Conservation (phyloP, 2,888 invertebrate species). For the Parasteatoda lunata region DNA sequence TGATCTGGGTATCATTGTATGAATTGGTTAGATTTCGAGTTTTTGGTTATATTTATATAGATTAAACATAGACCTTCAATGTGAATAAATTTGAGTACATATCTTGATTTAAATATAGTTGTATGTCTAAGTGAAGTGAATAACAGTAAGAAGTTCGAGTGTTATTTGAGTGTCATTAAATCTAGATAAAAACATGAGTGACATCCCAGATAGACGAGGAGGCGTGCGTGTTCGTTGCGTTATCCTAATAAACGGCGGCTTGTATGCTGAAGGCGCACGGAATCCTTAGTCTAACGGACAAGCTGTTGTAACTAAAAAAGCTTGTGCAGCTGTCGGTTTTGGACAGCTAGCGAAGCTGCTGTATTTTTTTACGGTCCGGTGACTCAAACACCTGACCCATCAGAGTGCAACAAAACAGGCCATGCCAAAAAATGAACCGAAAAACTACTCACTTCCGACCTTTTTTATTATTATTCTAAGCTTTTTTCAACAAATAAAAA, state of each 20-base stretch:
- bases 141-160: too few relatives aligned
- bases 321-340: constrained; percentile 51
- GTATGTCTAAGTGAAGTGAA: too few relatives aligned
- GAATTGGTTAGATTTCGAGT: too few relatives aligned
- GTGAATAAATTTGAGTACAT: too few relatives aligned
- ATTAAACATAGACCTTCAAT: too few relatives aligned
- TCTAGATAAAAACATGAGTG: neutral
- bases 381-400: constrained; percentile 53
- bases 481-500: neutral
- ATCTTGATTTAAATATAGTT: too few relatives aligned
- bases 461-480: constrained; percentile 18
- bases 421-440: constrained; percentile 20
- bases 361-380: constrained; percentile 27
- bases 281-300: constrained; percentile 6
- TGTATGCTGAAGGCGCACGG: neutral
- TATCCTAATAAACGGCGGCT: neutral
- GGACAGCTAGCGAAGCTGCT: constrained; percentile 6
- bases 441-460: constrained; percentile 38
- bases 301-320: constrained; percentile 29
- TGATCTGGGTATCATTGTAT: too few relatives aligned
- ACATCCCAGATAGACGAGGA: neutral
- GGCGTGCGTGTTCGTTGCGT: neutral
- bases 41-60: too few relatives aligned
- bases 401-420: constrained; percentile 33
- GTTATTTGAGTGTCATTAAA: too few relatives aligned